Percentiles rank a stretch among this genome's conserved stretches.
These are phyloP conservation scores for Melieria crassipennis DNA, from an alignment of 2,888 invertebrate genomes.

Conservation along the genomic window DNA sequence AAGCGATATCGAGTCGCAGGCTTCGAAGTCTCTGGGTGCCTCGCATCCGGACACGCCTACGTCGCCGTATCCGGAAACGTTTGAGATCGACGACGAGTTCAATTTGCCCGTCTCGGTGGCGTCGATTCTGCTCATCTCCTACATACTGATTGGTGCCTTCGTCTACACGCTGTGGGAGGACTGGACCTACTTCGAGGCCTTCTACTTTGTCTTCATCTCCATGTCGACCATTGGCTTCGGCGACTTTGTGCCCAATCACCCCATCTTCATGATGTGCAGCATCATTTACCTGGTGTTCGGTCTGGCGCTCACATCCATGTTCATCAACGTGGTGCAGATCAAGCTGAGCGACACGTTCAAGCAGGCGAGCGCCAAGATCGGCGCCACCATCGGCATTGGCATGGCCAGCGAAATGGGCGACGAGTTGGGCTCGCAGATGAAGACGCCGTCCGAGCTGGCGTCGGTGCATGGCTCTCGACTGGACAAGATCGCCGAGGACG, in stretches of 20 bases:
- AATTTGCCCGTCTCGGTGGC: conserved; percentile 93
- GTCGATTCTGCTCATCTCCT: conserved; percentile 81
- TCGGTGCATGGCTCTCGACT: conserved; percentile 58
- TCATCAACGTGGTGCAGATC: conserved; percentile 94
- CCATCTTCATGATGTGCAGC: conserved; percentile 87
- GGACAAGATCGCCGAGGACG: conserved; percentile 56
- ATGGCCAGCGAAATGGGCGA: conserved; percentile 64
- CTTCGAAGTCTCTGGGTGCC: conserved; percentile 50
- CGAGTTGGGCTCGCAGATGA: conserved; percentile 49
- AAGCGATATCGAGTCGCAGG: conserved; percentile 68
- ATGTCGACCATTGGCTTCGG: conserved; percentile 98
- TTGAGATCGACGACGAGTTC: conserved; percentile 90
- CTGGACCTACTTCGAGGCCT: conserved; percentile 93
- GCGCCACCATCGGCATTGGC: conserved; percentile 83
- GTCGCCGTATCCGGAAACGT: conserved; percentile 80
- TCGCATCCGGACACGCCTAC: conserved; percentile 72
- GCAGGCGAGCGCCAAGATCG: conserved; percentile 84
- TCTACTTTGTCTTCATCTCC: conserved; percentile 97
- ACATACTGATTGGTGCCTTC: conserved; percentile 87
- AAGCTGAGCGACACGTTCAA: conserved; percentile 83
- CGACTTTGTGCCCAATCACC: conserved; percentile 89
- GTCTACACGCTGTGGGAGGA: conserved; percentile 80
- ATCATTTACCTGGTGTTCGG: conserved; percentile 95
- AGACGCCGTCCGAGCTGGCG: conserved; percentile 56
- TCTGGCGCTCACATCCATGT: conserved; percentile 94